A percentile compares a stretch with the other conserved stretches of the same genome.
phyloP scores from a whole-genome alignment of 2,888 invertebrate species.

The Operophtera brumata region DNA sequence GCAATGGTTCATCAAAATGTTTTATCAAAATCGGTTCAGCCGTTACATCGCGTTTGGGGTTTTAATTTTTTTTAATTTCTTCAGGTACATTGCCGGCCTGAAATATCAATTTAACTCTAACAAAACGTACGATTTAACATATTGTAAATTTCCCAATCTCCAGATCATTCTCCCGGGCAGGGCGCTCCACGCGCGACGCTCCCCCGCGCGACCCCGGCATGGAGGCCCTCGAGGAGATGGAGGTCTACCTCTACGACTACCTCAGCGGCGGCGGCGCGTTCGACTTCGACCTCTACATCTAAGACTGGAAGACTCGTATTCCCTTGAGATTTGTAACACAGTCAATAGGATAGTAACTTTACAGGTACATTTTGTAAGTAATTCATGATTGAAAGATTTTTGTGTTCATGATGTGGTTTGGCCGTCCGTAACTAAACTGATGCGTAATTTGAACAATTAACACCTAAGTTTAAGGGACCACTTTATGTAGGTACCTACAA shows the following conservation, averaged over 20 bases:
- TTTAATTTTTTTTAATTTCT: no score
- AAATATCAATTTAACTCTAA: no score
- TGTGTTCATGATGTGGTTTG: neutral
- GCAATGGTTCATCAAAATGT: no score
- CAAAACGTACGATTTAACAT: no score
- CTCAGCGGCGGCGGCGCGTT: constrained; percentile 81
- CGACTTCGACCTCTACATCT: constrained; percentile 78
- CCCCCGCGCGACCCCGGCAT: constrained; percentile 63
- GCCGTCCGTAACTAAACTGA: no score
- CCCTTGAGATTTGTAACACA: constrained; percentile 7
- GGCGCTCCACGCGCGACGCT: constrained; percentile 68
- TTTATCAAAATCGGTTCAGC: no score
- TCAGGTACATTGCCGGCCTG: no score
- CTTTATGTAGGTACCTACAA: no score
- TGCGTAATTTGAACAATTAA: no score
- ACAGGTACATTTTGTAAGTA: neutral
- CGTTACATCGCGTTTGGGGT: no score
- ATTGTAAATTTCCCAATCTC: constrained; percentile 4
- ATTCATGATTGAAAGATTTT: neutral
- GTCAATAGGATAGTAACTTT: constrained; percentile 8
- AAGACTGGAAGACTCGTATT: constrained; percentile 32
- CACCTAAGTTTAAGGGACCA: no score
- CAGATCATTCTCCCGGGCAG: constrained; percentile 71
- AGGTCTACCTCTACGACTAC: constrained; percentile 82
- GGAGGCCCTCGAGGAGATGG: constrained; percentile 79